Percentiles rank a stretch among this genome's conserved stretches.
phyloP scores from a whole-genome alignment of 2,888 invertebrate species.

The Colostygia pectinataria region DNA sequence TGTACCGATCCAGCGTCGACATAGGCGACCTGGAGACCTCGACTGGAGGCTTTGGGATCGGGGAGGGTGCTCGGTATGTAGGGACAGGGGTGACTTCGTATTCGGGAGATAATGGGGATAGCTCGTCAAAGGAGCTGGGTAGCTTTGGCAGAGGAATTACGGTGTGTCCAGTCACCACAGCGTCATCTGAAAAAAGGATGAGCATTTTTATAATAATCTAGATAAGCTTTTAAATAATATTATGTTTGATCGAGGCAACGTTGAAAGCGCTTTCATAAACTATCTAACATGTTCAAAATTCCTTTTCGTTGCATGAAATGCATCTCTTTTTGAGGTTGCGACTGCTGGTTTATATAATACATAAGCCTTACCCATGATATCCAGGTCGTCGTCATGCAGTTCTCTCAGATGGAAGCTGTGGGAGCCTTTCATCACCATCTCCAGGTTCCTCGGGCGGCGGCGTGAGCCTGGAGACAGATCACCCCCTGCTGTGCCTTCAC shows the following conservation, averaged over 20 bases:
- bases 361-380: constrained; percentile 73
- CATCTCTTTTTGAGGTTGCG: no score
- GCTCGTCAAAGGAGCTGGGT: constrained; percentile 78
- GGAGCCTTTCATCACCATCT: constrained; percentile 88
- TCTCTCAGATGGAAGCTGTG: constrained; percentile 91
- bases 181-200: constrained; percentile 73
- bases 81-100: constrained; percentile 57
- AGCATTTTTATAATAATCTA: background rate
- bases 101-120: constrained; percentile 62
- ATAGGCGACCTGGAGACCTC: constrained; percentile 63
- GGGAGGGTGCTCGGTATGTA: constrained; percentile 64
- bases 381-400: constrained; percentile 75
- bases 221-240: no score
- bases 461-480: constrained; percentile 69
- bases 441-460: constrained; percentile 86
- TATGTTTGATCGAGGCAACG: no score
- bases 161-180: constrained; percentile 84
- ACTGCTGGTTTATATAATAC: no score
- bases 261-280: no score
- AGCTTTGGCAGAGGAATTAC: constrained; percentile 86
- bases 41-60: constrained; percentile 57
- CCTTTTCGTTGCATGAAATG: no score
- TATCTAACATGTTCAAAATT: no score
- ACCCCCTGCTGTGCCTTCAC: constrained; percentile 50
- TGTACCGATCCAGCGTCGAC: constrained; percentile 76